These are phyloP conservation scores for Dasysyrphus tricinctus DNA, from an alignment of 2,888 invertebrate species.

Conservation along the genomic window DNA sequence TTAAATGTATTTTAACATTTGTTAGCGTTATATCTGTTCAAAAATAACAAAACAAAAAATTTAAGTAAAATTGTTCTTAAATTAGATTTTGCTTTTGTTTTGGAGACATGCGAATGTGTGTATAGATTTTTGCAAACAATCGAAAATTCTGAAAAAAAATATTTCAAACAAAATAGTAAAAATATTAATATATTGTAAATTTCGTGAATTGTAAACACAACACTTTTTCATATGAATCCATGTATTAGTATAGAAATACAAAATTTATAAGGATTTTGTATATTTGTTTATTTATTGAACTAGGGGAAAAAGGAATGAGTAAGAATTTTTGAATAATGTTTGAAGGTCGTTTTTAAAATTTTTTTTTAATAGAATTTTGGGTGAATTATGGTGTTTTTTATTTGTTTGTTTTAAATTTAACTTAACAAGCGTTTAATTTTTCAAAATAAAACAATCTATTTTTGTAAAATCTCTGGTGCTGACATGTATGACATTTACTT, in stretches of 20 bases:
- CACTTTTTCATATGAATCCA: not conserved
- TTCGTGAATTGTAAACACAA: not conserved
- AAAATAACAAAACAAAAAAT: not conserved
- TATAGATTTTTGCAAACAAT: not conserved
- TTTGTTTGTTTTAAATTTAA: not conserved
- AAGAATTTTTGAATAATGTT: constrained; percentile 8
- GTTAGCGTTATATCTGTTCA: not conserved
- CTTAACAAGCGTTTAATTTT: not conserved
- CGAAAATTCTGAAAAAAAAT: not conserved
- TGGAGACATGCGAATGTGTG: constrained; percentile 4
- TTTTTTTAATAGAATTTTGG: not conserved
- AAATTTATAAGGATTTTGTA: not conserved
- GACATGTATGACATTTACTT: not conserved
- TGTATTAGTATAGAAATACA: not conserved
- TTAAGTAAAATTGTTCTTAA: not conserved
- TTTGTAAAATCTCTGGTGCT: not conserved
- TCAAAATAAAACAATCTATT: not conserved
- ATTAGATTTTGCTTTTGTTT: constrained; percentile 8
- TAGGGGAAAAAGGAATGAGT: not conserved
- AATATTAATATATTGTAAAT: not conserved
- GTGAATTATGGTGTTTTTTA: not conserved
- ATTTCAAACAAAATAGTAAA: not conserved
- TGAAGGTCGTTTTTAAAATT: constrained; percentile 19
- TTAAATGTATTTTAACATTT: constrained; percentile 4
- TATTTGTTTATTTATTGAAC: constrained; percentile 1